phyloP scores from a whole-genome alignment of 2,797 vertebrate species.

The Kryptolebias ocellatus region DNA sequence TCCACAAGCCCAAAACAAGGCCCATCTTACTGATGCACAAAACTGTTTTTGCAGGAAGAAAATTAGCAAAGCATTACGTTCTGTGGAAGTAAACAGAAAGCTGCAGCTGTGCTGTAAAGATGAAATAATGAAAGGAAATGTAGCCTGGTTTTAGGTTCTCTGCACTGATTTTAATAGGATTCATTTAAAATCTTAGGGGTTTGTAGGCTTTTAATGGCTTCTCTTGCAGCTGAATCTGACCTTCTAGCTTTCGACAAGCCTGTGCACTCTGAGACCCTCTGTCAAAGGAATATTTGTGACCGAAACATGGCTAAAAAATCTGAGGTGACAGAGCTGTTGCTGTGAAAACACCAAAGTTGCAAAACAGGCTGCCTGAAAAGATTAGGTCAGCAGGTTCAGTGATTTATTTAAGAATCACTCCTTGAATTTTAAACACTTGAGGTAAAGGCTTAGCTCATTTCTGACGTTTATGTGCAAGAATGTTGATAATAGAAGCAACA shows the following conservation, averaged over 20 bases:
- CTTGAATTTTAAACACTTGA: too few relatives aligned
- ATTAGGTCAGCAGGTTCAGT: not conserved
- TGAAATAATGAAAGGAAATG: not conserved
- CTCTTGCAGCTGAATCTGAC: not conserved
- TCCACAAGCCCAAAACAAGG: not conserved
- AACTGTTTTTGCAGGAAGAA: constrained; percentile 1
- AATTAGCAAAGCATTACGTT: constrained; percentile 17
- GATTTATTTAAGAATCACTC: not conserved
- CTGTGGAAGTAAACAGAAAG: not conserved
- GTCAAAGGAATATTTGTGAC: not conserved
- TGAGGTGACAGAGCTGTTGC: not conserved
- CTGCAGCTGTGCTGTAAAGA: not conserved
- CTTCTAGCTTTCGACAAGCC: not conserved
- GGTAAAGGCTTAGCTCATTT: too few relatives aligned
- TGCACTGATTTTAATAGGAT: not conserved
- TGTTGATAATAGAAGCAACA: not conserved
- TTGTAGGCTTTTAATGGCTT: not conserved
- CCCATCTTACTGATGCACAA: constrained; percentile 9
- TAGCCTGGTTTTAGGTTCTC: not conserved
- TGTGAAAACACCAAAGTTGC: not conserved
- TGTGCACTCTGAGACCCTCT: not conserved
- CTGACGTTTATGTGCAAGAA: not conserved
- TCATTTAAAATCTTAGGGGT: too few relatives aligned
- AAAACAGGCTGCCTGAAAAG: not conserved
- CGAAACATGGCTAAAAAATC: not conserved